Evolutionary conservation across 1,140 invertebrate genomes (phyloP), one percentile per base, ranked within the genome.

Genomic region (Drosophila saltans): DNA sequence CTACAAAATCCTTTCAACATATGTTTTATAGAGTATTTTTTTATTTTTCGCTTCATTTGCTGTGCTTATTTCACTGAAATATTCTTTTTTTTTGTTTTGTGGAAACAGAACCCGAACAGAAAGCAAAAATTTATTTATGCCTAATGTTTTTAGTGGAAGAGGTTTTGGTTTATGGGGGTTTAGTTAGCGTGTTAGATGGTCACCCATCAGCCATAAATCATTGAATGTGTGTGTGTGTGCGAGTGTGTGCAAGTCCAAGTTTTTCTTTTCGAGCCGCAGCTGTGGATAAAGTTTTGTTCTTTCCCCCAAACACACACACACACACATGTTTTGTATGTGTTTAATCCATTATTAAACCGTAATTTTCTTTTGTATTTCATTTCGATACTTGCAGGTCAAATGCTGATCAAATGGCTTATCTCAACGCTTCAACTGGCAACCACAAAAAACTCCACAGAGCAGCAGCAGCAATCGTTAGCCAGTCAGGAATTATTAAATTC

Each of bases 401-500:
- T 98, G 96, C 93, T 98, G 75, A 93, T 98, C 57, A 97, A 97
- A 91, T 98, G 97, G 97, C 94, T 98, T 71, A 93, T 96, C 62
- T 97, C 96, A 11, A 95, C 96, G n/a, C 94, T 95, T 95, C 72
- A 95, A 94, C 95, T 81, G 91, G 96, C 7, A 24, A 6, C 56
- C 30, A 39, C 57, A 16, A 59, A 59, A 59, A 16, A 33, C 16
- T 10, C 68, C 56, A 28, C 62, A 59, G 56, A 78, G 36, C 58
- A 92, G 97, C 41, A 16, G 16, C 16, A 16, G 16, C 16, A 16
- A 95, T 30, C 6, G 33, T 94, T 41, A 58, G 36, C 45, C 76
- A 61, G 66, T 41, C 77, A 57, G 41, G 93, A 94, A 62, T 94
- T 95, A 81, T 92, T 97, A 57, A 96, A 95, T 84, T 94, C 95